phyloP scores from a whole-genome alignment of 2,797 vertebrate genomes.

The Catharus ustulatus region DNA sequence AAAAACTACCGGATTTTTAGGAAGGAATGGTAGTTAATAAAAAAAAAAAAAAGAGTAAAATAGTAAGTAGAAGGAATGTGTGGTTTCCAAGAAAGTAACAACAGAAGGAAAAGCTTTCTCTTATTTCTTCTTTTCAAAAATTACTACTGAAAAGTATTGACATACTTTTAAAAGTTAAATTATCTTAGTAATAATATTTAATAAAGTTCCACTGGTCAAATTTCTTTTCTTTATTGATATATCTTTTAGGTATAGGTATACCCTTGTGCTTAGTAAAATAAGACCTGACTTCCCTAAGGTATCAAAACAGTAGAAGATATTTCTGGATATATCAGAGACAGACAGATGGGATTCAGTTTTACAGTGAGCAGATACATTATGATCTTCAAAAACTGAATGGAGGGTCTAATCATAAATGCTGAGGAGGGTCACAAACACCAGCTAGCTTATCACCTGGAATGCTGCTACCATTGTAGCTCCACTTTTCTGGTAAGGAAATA shows the following conservation, averaged over 20 bases:
- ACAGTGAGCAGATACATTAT: not conserved
- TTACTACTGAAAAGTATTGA: not conserved
- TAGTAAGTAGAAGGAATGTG: accelerated
- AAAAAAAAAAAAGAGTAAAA: not conserved
- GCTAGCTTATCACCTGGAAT: not conserved
- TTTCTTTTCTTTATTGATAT: not conserved
- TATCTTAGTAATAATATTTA: not conserved
- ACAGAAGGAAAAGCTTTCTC: not conserved
- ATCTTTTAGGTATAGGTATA: not conserved
- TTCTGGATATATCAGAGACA: not conserved
- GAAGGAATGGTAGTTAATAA: not conserved
- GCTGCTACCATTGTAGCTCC: not conserved
- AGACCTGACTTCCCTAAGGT: not conserved
- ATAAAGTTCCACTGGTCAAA: not conserved
- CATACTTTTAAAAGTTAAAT: not conserved
- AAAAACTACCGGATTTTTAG: not conserved
- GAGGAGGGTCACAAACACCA: not conserved
- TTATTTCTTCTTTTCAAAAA: not conserved
- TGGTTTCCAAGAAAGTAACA: not conserved
- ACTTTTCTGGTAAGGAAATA: not conserved
- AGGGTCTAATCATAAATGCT: not conserved
- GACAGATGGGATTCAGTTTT: not conserved
- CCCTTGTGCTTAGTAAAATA: not conserved
- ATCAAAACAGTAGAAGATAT: not conserved
- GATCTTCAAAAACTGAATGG: not conserved